These are phyloP conservation scores for Hydractinia symbiolongicarpus DNA, from an alignment of 30 jellyfish, hydroid and myxozoan genomes.

Conservation along the genomic window DNA sequence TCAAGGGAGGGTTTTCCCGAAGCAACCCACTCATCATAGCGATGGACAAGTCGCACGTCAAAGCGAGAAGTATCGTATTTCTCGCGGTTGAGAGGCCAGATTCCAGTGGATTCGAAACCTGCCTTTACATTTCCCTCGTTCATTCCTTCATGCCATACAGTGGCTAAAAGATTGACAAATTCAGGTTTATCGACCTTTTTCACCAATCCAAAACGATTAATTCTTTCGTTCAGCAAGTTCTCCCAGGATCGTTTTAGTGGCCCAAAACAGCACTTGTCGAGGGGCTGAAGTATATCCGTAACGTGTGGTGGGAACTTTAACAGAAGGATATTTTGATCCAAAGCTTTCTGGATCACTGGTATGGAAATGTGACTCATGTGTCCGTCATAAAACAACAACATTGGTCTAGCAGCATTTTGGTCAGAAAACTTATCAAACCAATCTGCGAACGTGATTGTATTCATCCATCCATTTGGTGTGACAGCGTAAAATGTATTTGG, in stretches of 20 bases:
- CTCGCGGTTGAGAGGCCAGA: slow-evolving; percentile 24
- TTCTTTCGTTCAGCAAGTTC: slow-evolving; percentile 7
- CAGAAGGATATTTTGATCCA: not conserved
- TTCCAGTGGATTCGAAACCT: slow-evolving; percentile 26
- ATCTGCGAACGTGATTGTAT: slow-evolving; percentile 22
- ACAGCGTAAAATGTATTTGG: slow-evolving; percentile 40
- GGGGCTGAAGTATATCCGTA: slow-evolving; percentile 19
- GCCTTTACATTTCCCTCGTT: slow-evolving; percentile 9
- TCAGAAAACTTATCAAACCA: slow-evolving; percentile 25
- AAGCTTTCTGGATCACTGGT: not conserved
- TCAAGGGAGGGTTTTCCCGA: slow-evolving; percentile 20
- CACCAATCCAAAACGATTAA: not conserved
- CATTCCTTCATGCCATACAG: slow-evolving; percentile 36
- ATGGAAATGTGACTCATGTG: slow-evolving; percentile 17
- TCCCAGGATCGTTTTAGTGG: slow-evolving; percentile 17
- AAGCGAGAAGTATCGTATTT: slow-evolving; percentile 24
- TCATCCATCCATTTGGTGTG: slow-evolving; percentile 49
- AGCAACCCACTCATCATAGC: slow-evolving; percentile 33
- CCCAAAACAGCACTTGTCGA: slow-evolving; percentile 9
- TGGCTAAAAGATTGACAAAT: slow-evolving; percentile 23
- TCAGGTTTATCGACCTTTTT: slow-evolving; percentile 23
- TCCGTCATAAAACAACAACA: not conserved
- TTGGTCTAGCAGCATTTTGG: not conserved
- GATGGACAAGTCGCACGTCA: slow-evolving; percentile 17
- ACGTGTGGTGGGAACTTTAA: slow-evolving; percentile 17